Percentiles rank a stretch among this genome's conserved stretches.
Conservation (phyloP, 1,140 invertebrate genomes). For the Polypedilum pembai region DNA sequence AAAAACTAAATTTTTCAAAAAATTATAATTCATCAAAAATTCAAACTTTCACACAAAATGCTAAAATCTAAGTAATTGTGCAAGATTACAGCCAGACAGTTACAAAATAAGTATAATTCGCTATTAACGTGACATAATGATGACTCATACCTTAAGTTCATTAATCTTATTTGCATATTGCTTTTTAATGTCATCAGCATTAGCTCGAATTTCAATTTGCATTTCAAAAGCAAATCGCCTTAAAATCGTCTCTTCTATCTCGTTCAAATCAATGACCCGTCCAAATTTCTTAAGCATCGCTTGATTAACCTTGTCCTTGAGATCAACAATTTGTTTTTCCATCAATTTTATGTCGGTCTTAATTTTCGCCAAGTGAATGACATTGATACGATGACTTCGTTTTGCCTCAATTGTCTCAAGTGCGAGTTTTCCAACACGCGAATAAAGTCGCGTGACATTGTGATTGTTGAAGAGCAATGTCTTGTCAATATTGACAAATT, state of each 20-base stretch:
- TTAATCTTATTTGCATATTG: constrained; percentile 43
- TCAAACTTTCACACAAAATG: too few species aligned
- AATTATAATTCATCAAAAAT: too few species aligned
- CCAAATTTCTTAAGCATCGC: constrained; percentile 54
- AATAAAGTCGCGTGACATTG: constrained; percentile 49
- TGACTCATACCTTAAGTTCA: constrained; percentile 35
- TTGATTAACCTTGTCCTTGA: constrained; percentile 47
- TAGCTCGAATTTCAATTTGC: constrained; percentile 47
- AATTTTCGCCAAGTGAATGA: constrained; percentile 48
- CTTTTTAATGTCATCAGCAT: constrained; percentile 44
- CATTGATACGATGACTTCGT: constrained; percentile 49
- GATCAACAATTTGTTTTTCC: constrained; percentile 45
- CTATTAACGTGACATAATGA: too few species aligned
- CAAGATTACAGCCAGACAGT: too few species aligned
- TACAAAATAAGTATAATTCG: too few species aligned
- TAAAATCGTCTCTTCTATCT: constrained; percentile 51
- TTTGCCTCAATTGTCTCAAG: constrained; percentile 54
- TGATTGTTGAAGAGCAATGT: constrained; percentile 56
- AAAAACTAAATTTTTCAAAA: too few species aligned
- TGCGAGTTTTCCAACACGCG: constrained; percentile 56
- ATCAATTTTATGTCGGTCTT: constrained; percentile 50
- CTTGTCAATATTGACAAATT: constrained; percentile 48
- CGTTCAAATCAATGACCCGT: constrained; percentile 46
- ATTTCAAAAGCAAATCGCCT: constrained; percentile 48
- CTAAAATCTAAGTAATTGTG: too few species aligned